These are phyloP conservation scores for Acanthisitta chloris DNA, from an alignment of 2,113 vertebrate species.

Conservation along the genomic window DNA sequence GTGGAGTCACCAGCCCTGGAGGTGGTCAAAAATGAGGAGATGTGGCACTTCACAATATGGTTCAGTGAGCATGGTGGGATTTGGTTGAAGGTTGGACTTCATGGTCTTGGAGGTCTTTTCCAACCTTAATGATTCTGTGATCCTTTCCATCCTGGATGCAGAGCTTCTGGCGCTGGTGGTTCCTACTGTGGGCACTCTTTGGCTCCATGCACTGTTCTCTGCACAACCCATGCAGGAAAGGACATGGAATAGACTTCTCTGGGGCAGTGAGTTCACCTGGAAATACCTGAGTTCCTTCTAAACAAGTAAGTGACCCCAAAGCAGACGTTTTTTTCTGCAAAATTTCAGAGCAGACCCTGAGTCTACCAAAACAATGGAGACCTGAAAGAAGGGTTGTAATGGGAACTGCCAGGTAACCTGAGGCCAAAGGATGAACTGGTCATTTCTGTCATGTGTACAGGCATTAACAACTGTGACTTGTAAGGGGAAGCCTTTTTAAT, in stretches of 20 bases:
- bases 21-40: background rate
- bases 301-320: background rate
- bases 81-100: rapidly evolving
- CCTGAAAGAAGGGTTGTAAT: background rate
- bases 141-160: background rate
- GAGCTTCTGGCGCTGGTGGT: background rate
- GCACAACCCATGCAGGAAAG: background rate
- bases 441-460: too few species aligned
- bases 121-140: background rate
- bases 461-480: background rate
- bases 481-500: background rate
- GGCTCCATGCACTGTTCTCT: background rate
- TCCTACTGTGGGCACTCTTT: background rate
- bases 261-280: background rate
- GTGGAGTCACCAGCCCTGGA: background rate
- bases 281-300: background rate
- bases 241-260: background rate
- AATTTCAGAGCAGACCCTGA: background rate
- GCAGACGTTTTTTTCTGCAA: background rate
- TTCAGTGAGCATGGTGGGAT: background rate
- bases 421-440: background rate
- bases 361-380: background rate
- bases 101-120: background rate
- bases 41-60: rapidly evolving
- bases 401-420: background rate